phyloP scores from a whole-genome alignment of 2,113 vertebrate genomes.

The Sminthopsis crassicaudata region DNA sequence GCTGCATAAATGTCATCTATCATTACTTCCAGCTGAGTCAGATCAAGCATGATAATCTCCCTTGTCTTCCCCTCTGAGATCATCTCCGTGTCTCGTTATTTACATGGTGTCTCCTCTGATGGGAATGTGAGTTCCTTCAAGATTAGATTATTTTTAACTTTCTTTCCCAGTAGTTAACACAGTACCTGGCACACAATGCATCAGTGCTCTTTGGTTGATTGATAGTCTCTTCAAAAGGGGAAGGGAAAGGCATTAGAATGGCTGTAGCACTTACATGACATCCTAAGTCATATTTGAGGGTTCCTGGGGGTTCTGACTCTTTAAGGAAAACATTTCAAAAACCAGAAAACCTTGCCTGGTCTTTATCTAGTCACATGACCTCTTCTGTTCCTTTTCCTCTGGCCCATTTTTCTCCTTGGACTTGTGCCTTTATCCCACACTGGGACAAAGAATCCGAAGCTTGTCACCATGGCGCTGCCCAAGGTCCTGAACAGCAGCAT shows the following conservation, averaged over 20 bases:
- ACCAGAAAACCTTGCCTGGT: not conserved
- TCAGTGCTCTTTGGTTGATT: not conserved
- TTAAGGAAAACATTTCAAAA: not conserved
- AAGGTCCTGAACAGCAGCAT: too few species aligned
- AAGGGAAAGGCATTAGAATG: not conserved
- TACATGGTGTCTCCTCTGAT: not conserved
- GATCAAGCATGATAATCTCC: not conserved
- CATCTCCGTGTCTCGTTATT: too few species aligned
- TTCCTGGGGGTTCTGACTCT: not conserved
- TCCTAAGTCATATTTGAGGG: not conserved
- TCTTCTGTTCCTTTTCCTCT: not conserved
- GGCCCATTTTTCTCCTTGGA: too few species aligned
- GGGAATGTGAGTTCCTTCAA: not conserved
- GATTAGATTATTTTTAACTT: not conserved
- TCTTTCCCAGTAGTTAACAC: not conserved
- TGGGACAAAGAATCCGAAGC: not conserved
- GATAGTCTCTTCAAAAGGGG: not conserved
- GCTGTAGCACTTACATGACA: too few species aligned
- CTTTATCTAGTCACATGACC: not conserved
- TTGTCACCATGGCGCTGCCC: not conserved
- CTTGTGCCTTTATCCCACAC: too few species aligned
- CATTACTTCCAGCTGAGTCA: not conserved
- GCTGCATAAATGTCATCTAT: not conserved
- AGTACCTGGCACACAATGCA: not conserved
- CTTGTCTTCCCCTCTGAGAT: not conserved